Base-by-base conservation (phyloP, 1,140 invertebrate species). In the Drosophila trapezifrons region DNA sequence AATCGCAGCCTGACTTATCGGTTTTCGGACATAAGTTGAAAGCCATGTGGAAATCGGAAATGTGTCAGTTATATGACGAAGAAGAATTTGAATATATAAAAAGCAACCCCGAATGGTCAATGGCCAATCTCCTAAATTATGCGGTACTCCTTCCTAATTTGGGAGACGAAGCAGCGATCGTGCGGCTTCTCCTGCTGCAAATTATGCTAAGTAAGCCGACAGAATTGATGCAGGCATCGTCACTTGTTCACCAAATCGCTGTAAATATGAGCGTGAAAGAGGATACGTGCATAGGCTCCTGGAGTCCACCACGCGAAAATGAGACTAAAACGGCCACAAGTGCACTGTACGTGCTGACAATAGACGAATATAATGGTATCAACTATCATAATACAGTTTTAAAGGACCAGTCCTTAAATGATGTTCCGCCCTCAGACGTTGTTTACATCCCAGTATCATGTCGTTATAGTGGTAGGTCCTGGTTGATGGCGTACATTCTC, bases 401-500 rank as follows among this genome's bases (percentile, higher is more conserved):
- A n/a, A 22, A 46, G 20, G 45, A 46, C 45, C 4, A 46, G 13
- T 46, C 20, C 13, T 15, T 15, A 18, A 6, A 22, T 4, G 4
- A 13, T 20, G 17, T 46, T 5, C 0, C 0, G 2, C 43, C 18
- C 17, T 20, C 10, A 20, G 22, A 7, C 18, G 20, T 22, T 7
- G 13, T 46, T 22, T 46, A 4, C 7, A 46, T 46, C 6, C 45
- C 45, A 15, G 45, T 46, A 2, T 2, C 5, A 7, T 0, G 7
- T 8, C 9, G 13, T 0, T 18, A 25, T 25, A 18, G n/a, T 1
- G 49, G 25, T 4, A 27, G 0, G 0, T 32, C 25, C 25, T 51
- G 25, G 49, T 29, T 51, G 25, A 51, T 51, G 49, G 49, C 49
- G 17, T 51, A 51, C 49, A 51, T 51, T 51, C 27, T 51, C n/a